phyloP scores from a whole-genome alignment of 35 echinoderm and acorn worm genomes.

The Apostichopus californicus region DNA sequence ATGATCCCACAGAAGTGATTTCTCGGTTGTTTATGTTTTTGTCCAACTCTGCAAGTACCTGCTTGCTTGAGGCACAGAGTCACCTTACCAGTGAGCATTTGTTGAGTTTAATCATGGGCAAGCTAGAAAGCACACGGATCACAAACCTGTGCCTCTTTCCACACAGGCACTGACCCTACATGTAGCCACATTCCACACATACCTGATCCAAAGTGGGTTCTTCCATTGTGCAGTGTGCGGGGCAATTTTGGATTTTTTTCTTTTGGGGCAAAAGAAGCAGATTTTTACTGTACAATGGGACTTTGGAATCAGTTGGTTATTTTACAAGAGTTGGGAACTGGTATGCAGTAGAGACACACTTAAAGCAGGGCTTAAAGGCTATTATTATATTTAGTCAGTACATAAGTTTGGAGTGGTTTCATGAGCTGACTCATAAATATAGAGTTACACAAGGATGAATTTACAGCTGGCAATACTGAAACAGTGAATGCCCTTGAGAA shows the following conservation, averaged over 20 bases:
- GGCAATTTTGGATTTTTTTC: neutral
- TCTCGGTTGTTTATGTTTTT: neutral
- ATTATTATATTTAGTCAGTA: slow-evolving; percentile 9
- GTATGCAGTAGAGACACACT: neutral
- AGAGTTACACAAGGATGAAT: neutral
- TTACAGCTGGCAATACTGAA: neutral
- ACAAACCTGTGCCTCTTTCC: slow-evolving; percentile 6
- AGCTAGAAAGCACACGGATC: neutral
- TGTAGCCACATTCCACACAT: slow-evolving; percentile 47
- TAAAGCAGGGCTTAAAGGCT: neutral
- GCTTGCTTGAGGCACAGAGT: neutral
- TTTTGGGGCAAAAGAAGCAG: slow-evolving; percentile 16
- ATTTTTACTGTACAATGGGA: neutral
- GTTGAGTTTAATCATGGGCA: neutral
- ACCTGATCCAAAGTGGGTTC: slow-evolving; percentile 29
- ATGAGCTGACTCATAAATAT: neutral
- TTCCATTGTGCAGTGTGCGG: slow-evolving; percentile 26
- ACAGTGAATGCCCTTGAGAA: too few species aligned
- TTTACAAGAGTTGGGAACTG: neutral
- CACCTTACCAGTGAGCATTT: neutral
- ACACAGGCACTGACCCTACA: slow-evolving; percentile 41
- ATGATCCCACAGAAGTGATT: neutral
- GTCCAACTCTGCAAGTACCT: neutral
- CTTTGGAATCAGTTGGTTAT: neutral
- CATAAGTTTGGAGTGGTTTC: neutral